phyloP scores from a whole-genome alignment of 2,888 invertebrate species.

The Tenodera sinensis region DNA sequence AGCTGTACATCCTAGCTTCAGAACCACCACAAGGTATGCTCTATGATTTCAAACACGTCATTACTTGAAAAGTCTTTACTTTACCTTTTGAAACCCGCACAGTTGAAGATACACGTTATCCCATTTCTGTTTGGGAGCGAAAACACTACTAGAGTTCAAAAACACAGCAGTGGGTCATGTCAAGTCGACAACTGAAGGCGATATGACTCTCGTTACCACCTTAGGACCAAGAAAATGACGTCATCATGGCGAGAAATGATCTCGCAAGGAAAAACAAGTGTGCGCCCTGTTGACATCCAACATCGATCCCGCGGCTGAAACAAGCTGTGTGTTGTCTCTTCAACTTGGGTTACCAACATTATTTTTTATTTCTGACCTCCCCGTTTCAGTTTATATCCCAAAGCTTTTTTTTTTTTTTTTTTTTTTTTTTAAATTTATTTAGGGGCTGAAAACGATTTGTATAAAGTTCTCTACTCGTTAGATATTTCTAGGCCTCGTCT shows the following conservation, averaged over 20 bases:
- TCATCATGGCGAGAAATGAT: neutral
- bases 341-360: no score
- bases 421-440: no score
- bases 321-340: no score
- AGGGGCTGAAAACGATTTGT: no score
- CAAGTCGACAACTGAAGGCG: neutral
- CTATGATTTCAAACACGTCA: neutral
- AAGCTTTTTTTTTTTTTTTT: no score
- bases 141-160: neutral
- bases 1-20: no score
- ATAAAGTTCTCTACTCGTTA: no score
- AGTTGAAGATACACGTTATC: neutral
- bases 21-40: no score
- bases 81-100: neutral
- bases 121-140: neutral
- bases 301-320: neutral
- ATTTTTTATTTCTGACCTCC: no score
- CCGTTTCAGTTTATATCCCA: no score
- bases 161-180: neutral
- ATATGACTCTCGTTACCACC: neutral
- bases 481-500: no score
- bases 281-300: neutral
- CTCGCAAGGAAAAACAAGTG: neutral
- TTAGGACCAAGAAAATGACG: neutral
- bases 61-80: neutral